phyloP scores from a whole-genome alignment of 2,113 vertebrate species.

The Pseudois nayaur region DNA sequence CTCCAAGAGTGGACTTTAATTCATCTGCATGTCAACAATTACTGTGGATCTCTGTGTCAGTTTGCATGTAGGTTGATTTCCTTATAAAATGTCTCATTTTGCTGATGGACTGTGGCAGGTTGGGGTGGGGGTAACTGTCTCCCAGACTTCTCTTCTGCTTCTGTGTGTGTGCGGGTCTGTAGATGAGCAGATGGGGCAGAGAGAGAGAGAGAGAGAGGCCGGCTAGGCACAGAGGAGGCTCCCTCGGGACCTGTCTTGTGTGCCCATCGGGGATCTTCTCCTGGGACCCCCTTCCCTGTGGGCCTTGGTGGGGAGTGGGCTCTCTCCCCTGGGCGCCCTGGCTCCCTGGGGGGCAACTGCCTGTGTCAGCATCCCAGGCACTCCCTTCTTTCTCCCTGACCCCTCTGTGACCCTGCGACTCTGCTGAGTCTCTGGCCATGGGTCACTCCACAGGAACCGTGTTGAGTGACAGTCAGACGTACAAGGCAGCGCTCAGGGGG shows the following conservation, averaged over 20 bases:
- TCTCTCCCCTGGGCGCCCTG: background rate
- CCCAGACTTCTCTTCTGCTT: background rate
- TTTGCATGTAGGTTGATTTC: too few relatives aligned
- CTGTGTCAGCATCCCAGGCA: background rate
- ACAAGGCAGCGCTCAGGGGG: background rate
- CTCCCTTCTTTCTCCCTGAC: too few relatives aligned
- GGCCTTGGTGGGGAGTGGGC: background rate
- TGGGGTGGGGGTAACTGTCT: background rate
- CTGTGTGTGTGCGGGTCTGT: accelerated
- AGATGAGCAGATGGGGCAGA: background rate
- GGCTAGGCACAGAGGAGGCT: accelerated
- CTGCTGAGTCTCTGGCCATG: background rate
- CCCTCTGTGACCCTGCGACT: background rate
- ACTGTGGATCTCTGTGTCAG: background rate
- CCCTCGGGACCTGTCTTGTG: accelerated
- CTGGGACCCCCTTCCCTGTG: background rate
- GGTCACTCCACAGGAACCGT: accelerated
- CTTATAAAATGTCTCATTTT: background rate
- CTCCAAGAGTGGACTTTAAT: too few relatives aligned
- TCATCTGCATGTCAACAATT: accelerated
- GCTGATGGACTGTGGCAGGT: background rate
- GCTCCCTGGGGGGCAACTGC: too few relatives aligned
- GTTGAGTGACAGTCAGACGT: background rate
- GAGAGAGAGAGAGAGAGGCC: background rate
- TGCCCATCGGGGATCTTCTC: accelerated